Evolutionary conservation across 1,140 invertebrate species (phyloP).

Genomic region (Sipha flava): DNA sequence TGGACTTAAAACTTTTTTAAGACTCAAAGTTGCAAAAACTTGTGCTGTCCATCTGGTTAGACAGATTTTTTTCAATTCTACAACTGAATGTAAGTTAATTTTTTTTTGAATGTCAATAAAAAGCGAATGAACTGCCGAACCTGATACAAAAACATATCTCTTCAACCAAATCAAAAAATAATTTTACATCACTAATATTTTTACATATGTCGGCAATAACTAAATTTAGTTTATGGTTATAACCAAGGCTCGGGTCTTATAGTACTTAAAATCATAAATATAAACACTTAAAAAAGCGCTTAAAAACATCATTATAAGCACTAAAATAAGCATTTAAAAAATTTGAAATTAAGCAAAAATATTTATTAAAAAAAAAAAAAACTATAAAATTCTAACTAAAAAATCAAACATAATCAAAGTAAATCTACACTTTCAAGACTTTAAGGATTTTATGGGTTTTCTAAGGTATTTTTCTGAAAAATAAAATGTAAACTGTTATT

Average conservation of each 20-base stretch:
- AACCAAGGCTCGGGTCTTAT: not conserved
- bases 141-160: not conserved
- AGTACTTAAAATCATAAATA: not conserved
- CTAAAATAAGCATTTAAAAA: too few species aligned
- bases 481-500: too few species aligned
- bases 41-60: not conserved
- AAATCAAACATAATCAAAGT: too few species aligned
- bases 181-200: conserved; percentile 17
- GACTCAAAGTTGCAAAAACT: not conserved
- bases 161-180: conserved; percentile 24
- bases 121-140: not conserved
- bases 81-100: not conserved
- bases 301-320: not conserved
- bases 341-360: too few species aligned
- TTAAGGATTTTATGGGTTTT: too few species aligned
- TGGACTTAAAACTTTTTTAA: not conserved
- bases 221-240: conserved; percentile 15
- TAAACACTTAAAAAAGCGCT: too few species aligned
- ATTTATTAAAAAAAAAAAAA: too few species aligned
- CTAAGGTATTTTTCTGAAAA: too few species aligned
- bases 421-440: too few species aligned
- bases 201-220: conserved; percentile 2
- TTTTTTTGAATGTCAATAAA: conserved; percentile 2
- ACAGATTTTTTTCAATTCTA: conserved; percentile 14
- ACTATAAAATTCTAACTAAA: too few species aligned